Evolutionary conservation across 2,113 vertebrate genomes (phyloP).

Genomic region (Thunnus thynnus): DNA sequence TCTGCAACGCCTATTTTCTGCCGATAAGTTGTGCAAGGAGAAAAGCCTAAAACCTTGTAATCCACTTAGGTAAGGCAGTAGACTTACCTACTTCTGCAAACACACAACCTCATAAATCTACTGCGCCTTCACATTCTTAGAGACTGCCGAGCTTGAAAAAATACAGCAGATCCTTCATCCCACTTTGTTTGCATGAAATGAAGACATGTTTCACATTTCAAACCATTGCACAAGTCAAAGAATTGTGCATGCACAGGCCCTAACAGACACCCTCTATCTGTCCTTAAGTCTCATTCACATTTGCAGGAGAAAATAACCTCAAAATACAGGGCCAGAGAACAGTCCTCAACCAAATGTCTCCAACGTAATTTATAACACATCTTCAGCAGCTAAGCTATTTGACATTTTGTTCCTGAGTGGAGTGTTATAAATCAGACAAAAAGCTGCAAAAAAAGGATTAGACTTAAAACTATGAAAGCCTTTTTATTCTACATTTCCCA

Average conservation of each 20-base stretch:
- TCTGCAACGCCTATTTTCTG: conserved; percentile 83
- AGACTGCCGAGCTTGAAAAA: conserved; percentile 48
- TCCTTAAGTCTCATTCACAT: conserved; percentile 48
- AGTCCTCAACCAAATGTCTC: conserved; percentile 22
- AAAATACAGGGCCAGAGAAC: conserved; percentile 26
- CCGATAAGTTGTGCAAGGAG: conserved; percentile 83
- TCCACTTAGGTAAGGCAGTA: conserved; percentile 82
- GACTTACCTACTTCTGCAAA: conserved; percentile 80
- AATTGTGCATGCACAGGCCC: conserved; percentile 47
- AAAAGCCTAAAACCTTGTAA: conserved; percentile 84
- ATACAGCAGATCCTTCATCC: conserved; percentile 45
- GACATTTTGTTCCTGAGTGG: conserved; percentile 40
- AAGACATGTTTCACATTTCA: conserved; percentile 61
- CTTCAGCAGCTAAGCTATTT: conserved; percentile 43
- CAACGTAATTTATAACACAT: conserved; percentile 37
- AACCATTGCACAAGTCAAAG: conserved; percentile 61
- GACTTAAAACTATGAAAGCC: conserved; percentile 39
- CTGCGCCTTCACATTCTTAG: conserved; percentile 67
- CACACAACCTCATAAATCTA: conserved; percentile 78
- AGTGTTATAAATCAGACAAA: conserved; percentile 23
- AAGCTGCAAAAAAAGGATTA: conserved; percentile 31
- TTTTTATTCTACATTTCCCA: conserved; percentile 39
- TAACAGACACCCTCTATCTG: conserved; percentile 51
- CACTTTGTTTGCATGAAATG: conserved; percentile 63
- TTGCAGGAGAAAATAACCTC: conserved; percentile 26